Evolutionary conservation across 2,113 vertebrate genomes (phyloP), one percentile per base, ranked within the genome.

Genomic region (Malaclemys terrapin): DNA sequence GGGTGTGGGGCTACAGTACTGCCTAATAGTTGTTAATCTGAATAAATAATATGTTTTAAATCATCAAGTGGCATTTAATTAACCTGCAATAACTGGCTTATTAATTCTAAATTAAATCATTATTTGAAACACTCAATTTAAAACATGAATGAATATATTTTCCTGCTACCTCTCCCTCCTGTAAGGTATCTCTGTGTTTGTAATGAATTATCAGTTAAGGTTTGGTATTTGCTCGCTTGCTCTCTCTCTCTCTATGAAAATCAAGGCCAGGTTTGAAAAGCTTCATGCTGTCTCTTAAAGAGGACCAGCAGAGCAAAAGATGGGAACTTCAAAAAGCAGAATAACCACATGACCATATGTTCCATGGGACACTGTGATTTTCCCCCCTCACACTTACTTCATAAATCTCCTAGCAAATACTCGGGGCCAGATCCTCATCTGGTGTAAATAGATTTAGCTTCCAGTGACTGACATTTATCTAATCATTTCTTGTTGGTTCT

Each of bases 11-110:
- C 94, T 80, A 91, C 47, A 53, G 76, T 79, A 95, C 86, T 80
- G 83, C 57, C 84, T 98, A 96, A 96, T 96, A 97, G 89, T 85
- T 96, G 72, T 96, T 98, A 97, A 98, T 98, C 93, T 97, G 97
- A 98, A 97, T 98, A 98, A 98, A 98, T 96, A 97, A 97, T 98
- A 98, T 96, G 91, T 79, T 98, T 98, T 98, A 96, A 98, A 97
- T 97, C 86, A 98, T 97, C 84, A 97, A 98, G 87, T 98, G 94
- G 89, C 93, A 97, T 96, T 97, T 98, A 98, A 98, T 98, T 98
- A 97, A 98, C 97, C 97, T 97, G 86, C 49, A 96, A 96, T 98
- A 97, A 97, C 93, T 93, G 76, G 80, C 81, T 97, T 98, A 97
- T 97, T 98, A 98, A 97, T 97, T 97, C 96, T 96, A 96, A 95